These are phyloP conservation scores for Thecophora atra DNA, from an alignment of 2,888 invertebrate species.

Conservation along the genomic window DNA sequence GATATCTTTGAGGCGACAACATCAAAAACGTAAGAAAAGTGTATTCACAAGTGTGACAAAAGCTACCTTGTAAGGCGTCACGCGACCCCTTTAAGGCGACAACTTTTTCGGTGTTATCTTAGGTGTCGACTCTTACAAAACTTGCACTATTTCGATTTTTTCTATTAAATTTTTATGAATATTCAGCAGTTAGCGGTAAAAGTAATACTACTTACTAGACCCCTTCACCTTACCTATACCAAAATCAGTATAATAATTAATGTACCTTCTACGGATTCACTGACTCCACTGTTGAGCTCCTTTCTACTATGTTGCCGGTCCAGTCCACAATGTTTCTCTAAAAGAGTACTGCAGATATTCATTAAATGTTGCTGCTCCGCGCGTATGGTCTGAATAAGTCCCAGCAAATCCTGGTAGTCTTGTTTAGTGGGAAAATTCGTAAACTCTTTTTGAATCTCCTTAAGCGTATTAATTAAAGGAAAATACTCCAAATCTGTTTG, in stretches of 20 bases:
- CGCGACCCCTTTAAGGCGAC: no score
- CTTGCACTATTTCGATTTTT: no score
- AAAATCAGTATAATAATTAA: background rate
- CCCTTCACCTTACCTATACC: background rate
- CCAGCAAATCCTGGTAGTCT: conserved; percentile 51
- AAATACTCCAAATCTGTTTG: conserved; percentile 54
- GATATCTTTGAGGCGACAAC: no score
- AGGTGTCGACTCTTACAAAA: no score
- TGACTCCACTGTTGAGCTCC: conserved; percentile 48
- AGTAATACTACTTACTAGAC: no score
- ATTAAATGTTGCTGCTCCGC: conserved; percentile 55
- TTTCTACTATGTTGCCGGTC: background rate
- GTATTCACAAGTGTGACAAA: no score
- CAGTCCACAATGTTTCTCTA: conserved; percentile 39
- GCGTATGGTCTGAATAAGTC: conserved; percentile 50
- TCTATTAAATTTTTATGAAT: no score
- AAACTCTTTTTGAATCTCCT: background rate
- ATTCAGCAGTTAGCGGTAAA: no score
- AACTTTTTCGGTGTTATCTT: no score
- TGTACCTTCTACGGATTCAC: conserved; percentile 6
- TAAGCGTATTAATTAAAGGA: conserved; percentile 13
- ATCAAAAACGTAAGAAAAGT: no score
- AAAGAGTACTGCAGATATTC: conserved; percentile 48
- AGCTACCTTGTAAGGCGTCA: no score
- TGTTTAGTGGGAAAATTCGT: conserved; percentile 44